Base-by-base conservation (phyloP, 35 echinoderm and acorn worm genomes). In the Heliocidaris tuberculata region DNA sequence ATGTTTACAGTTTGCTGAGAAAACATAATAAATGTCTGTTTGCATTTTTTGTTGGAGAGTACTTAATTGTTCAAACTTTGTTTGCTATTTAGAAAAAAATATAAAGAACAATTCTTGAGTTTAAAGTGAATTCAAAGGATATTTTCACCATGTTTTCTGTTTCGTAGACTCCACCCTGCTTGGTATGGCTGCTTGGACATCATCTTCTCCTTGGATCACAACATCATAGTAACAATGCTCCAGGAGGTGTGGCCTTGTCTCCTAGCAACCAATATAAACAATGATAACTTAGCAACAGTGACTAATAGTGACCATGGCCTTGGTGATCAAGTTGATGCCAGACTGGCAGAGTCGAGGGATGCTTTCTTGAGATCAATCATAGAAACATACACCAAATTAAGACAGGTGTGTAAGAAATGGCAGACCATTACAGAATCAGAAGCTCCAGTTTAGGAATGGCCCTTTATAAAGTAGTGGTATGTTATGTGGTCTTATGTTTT, bases 351-450 rank as follows among this genome's bases (percentile, higher is more conserved):
- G 61, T 94, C 61, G 2, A 48, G 94, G 50, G 94, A 95, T 88
- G 32, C n/a, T 30, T 95, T 95, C n/a, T 56, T 88, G 86, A 86
- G 60, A 59, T 92, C 88, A 65, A 31, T 95, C 50, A 61, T 95
- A 59, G 94, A 59, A 21, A 90, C 87, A 16, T 95, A 95, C 88
- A 95, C 88, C 24, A 95, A 95, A 65, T 56, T 95, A 32, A 95
- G 94, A 95, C 94, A 95, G 94, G 94, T 95, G 31, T 6, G 78
- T 13, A 6, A 78, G 27, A n/a, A 78, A 78, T 42, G 0, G 35
- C 35, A 42, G 3, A 42, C 35, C 35, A 42, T 42, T 42, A 42
- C 3, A 42, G 35, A 42, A 42, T 42, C 35, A 42, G 35, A 42
- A 42, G 35, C 1, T 42, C 35, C 35, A 42, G 3, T 42, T 42